Conservation (phyloP, 1,140 invertebrate species). For the Drosophila ercepeae region DNA sequence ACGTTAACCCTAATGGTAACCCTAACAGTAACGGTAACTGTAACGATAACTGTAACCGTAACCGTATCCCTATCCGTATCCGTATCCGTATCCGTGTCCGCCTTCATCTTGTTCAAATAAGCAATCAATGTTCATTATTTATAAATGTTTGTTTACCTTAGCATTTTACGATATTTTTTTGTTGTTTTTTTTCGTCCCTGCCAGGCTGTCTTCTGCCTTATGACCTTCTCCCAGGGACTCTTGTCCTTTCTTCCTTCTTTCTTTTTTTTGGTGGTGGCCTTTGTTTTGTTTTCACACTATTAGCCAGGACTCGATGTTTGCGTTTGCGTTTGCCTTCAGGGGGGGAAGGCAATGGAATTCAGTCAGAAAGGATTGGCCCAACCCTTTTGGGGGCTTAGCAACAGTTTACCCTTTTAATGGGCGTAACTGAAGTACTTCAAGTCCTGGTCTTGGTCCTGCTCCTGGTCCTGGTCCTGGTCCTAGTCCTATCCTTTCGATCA, state of each 20-base stretch:
- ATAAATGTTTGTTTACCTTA: slow-evolving; percentile 71
- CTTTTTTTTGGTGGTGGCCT: neutral
- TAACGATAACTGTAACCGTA: neutral
- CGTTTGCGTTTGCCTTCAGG: too few species aligned
- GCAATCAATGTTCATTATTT: slow-evolving; percentile 81
- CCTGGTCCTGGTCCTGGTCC: too few species aligned
- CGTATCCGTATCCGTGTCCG: slow-evolving; percentile 34
- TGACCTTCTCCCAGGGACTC: too few species aligned
- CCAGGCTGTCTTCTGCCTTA: too few species aligned
- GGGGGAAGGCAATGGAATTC: slow-evolving; percentile 60
- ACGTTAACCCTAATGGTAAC: too few species aligned
- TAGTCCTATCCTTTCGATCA: neutral
- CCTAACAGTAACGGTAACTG: too few species aligned
- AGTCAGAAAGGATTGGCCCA: slow-evolving; percentile 53
- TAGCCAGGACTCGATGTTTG: slow-evolving; percentile 57
- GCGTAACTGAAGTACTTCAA: slow-evolving; percentile 3
- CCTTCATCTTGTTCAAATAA: slow-evolving; percentile 67
- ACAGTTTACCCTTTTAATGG: slow-evolving; percentile 24
- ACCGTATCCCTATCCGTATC: neutral
- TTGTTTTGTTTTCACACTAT: slow-evolving; percentile 64
- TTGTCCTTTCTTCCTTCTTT: neutral
- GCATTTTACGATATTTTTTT: slow-evolving; percentile 57
- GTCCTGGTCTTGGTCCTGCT: too few species aligned
- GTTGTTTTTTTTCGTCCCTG: neutral
- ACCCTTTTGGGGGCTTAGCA: slow-evolving; percentile 41